Evolutionary conservation across 2,888 invertebrate species (phyloP), one percentile per base, ranked within the genome.

Genomic region (Watsonalla binaria): DNA sequence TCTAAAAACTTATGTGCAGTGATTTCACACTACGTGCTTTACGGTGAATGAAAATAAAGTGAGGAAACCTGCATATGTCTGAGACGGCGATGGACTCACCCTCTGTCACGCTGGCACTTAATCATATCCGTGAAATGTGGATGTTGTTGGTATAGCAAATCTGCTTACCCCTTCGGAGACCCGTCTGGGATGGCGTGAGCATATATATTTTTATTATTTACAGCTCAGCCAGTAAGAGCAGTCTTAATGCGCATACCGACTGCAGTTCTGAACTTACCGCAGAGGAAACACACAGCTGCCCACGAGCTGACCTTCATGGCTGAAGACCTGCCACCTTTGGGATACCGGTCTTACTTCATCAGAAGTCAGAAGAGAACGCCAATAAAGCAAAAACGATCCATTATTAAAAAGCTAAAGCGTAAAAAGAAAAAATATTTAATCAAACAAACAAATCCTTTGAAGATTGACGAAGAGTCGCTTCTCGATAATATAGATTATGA

Each of bases 251-350:
- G 93, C 0, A 89, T 96, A 51, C 92, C 95, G 0, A 70, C 82
- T 0, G 61, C 90, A 0, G 86, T 96, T 0, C 57, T 80, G 11
- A 73, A 78, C 0, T 86, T 96, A 0, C 76, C 80, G 0, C 93
- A 93, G 49, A 83, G 96, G 46, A 59, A 72, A 0, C 93, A 93
- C 24, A 70, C 62, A 0, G 93, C 94, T 0, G 84, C 82, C 4
- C 84, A 90, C 54, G 96, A 97, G 62, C 76, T 97, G 0, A 87
- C 96, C 0, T 97, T 97, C 70, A 68, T 90, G 15, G 95, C 95
- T 0, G 70, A 76, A 9, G 78, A 92, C 34, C 54, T 96, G 0
- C 95, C 96, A 0, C 92, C 96, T 0, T 70, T 96, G 24, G 96
- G 96, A 0, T 94, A 92, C 68, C 91, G 92, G 48, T 92, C 94